phyloP scores from a whole-genome alignment of 2,797 vertebrate genomes.

The Cyprinella venusta region DNA sequence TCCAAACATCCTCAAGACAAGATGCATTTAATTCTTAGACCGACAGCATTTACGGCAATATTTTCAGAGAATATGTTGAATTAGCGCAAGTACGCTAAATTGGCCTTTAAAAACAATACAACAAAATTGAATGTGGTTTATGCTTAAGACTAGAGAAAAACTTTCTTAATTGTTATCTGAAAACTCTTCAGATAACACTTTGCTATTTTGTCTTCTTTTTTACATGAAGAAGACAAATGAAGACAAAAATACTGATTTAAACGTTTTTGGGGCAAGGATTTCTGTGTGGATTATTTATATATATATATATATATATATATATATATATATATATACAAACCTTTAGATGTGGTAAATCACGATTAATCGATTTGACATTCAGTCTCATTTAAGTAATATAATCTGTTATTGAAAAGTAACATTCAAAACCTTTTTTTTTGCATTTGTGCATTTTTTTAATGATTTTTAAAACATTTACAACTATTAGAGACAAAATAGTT shows the following conservation, averaged over 20 bases:
- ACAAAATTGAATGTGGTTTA: neutral
- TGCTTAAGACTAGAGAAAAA: neutral
- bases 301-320: too few species aligned
- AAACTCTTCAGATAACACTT: neutral
- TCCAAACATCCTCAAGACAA: neutral
- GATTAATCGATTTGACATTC: too few species aligned
- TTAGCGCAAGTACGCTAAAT: neutral
- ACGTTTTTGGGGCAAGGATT: too few species aligned
- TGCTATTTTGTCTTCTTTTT: too few species aligned
- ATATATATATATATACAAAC: too few species aligned
- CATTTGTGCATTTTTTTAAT: conserved; percentile 76
- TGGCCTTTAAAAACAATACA: too few species aligned
- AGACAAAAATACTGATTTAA: neutral
- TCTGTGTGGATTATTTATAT: too few species aligned
- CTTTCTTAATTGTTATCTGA: neutral
- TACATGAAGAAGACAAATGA: neutral
- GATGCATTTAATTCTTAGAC: neutral
- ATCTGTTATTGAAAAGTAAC: neutral
- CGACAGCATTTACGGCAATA: neutral
- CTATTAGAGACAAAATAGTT: conserved; percentile 92
- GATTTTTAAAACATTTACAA: conserved; percentile 84
- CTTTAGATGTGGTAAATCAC: too few species aligned
- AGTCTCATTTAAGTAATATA: neutral
- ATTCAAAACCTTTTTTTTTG: conserved; percentile 61
- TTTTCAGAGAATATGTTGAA: neutral